Evolutionary conservation across 1,140 invertebrate genomes (phyloP).

Genomic region (Anadara kagoshimensis): DNA sequence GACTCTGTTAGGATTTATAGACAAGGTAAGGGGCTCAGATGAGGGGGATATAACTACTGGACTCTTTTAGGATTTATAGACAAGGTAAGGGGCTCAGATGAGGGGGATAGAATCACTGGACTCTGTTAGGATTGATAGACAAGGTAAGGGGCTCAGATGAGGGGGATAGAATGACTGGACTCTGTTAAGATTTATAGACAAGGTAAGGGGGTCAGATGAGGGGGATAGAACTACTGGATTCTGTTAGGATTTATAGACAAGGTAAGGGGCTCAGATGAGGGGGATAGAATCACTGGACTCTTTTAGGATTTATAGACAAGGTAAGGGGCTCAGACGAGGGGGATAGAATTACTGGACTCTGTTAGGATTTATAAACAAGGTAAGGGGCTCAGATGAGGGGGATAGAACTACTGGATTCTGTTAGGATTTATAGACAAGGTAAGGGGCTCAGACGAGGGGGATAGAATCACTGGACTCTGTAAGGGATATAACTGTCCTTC

Average conservation of each 20-base stretch:
- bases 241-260: conserved; percentile 91
- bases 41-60: conserved; percentile 91
- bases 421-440: conserved; percentile 91
- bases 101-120: conserved; percentile 92
- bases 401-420: conserved; percentile 90
- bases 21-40: conserved; percentile 89
- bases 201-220: conserved; percentile 88
- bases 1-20: conserved; percentile 92
- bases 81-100: conserved; percentile 88
- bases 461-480: conserved; percentile 92
- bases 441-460: conserved; percentile 88
- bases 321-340: conserved; percentile 87
- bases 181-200: conserved; percentile 92
- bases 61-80: conserved; percentile 91
- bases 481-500: conserved; percentile 68
- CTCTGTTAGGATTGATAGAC: conserved; percentile 90
- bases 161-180: conserved; percentile 92
- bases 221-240: conserved; percentile 91
- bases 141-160: conserved; percentile 88
- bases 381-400: conserved; percentile 89
- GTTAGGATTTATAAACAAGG: conserved; percentile 92
- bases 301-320: conserved; percentile 91
- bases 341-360: conserved; percentile 91
- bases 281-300: conserved; percentile 92
- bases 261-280: conserved; percentile 88